Evolutionary conservation across 2,113 vertebrate species (phyloP).

Genomic region (Cynopterus brachyotis): DNA sequence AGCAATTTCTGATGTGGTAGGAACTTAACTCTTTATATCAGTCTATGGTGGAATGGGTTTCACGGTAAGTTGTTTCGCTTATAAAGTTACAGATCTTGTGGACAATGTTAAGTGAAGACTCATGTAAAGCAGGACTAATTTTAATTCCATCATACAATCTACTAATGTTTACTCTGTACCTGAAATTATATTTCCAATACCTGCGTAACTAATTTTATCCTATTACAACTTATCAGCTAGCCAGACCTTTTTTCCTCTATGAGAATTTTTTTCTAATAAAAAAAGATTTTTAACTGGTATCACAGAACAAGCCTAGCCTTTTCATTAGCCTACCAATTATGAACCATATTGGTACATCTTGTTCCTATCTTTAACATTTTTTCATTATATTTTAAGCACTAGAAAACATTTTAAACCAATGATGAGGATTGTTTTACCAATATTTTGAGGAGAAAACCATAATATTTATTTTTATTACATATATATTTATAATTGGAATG

Average conservation of each 20-base stretch:
- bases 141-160: conserved; percentile 7
- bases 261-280: conserved; percentile 2
- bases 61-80: background rate
- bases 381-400: background rate
- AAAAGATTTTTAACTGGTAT: background rate
- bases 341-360: background rate
- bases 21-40: background rate
- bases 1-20: background rate
- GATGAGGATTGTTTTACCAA: background rate
- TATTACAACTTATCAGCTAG: background rate
- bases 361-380: background rate
- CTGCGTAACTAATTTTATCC: background rate
- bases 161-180: background rate
- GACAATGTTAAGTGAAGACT: background rate
- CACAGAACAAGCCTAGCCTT: background rate
- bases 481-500: background rate
- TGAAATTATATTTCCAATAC: conserved; percentile 25
- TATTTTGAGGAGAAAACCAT: background rate
- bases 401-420: conserved; percentile 11
- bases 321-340: conserved; percentile 1
- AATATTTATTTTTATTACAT: background rate
- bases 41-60: background rate
- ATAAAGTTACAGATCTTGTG: background rate
- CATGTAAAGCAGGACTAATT: background rate
- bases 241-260: background rate